A percentile compares a stretch with the other conserved stretches of the same genome.
These are phyloP conservation scores for Brachionus plicatilis DNA, from an alignment of 1,140 invertebrate genomes.

Conservation along the genomic window DNA sequence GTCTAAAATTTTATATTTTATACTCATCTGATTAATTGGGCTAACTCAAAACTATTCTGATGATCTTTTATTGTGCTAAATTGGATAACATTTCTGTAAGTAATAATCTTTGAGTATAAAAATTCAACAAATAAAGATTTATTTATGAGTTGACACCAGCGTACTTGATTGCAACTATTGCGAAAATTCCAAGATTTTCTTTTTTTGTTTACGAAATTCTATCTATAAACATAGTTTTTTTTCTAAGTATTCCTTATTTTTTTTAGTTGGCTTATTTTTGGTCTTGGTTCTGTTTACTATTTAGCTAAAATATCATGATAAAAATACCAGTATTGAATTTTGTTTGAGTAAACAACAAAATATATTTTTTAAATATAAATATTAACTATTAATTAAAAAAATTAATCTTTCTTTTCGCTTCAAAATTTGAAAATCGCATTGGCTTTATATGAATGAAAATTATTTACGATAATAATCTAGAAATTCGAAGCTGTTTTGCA, in stretches of 20 bases:
- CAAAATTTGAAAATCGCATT: not conserved
- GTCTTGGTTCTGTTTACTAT: not conserved
- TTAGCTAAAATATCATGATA: constrained; percentile 7
- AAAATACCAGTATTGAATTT: constrained; percentile 15
- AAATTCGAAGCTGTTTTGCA: not conserved
- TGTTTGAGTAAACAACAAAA: constrained; percentile 4
- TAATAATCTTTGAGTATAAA: not conserved
- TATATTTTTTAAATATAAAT: constrained; percentile 28
- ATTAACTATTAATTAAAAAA: constrained; percentile 36
- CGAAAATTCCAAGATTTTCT: not conserved
- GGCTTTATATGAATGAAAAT: not conserved
- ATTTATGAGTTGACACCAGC: not conserved
- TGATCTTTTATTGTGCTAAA: not conserved
- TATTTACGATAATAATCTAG: not conserved
- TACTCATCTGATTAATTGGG: not conserved
- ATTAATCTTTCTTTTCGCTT: not conserved
- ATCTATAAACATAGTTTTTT: not conserved
- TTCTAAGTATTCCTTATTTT: not conserved
- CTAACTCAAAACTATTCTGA: not conserved
- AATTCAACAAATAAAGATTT: not conserved
- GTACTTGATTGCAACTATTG: not conserved
- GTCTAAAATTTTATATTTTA: not conserved
- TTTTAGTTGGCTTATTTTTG: not conserved
- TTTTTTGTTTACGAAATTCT: not conserved
- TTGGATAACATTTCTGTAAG: constrained; percentile 3